Base-by-base conservation (phyloP, 2,797 vertebrate genomes). In the Sebastes trivittatus region DNA sequence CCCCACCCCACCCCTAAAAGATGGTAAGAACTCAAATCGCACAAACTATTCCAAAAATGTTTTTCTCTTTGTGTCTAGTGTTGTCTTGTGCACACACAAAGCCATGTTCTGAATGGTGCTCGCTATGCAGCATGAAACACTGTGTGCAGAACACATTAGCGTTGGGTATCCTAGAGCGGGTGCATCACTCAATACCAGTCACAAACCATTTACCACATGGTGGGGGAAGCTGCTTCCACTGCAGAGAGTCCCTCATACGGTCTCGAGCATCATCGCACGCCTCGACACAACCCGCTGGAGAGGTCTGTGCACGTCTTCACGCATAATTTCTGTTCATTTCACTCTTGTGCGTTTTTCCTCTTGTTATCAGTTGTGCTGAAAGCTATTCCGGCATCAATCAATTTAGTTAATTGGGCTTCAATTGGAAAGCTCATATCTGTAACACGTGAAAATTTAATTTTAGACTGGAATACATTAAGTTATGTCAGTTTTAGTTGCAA, bases 131-230 rank as follows among this genome's bases (percentile, higher is more conserved):
- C 90, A 86, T 87, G 88, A 88, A 87, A 83, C 88, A 82, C 85
- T 86, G 87, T 81, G 86, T 82, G 87, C 85, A 88, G 84, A 93
- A 86, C 84, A 92, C 92, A 93, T 93, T 92, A 92, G 83, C 78
- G 78, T 59, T 78, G 83, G 90, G 83, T 84, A 84, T 93, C 91
- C 83, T 84, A 88, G 85, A 93, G 89, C 84, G 78, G 75, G 75
- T 87, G 84, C 91, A 93, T 95, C 88, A 92, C 87, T 94, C 90
- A 92, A 90, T 89, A 92, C 86, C 81, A 90, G 93, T 92, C 93
- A 94, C 90, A 94, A 93, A 87, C 90, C 91, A 94, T 93, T 94
- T 92, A 92, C 87, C 93, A 90, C 92, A 89, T 87, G 87, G 88
- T 76, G 91, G 80, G 89, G 81, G 83, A 85, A 84, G 87, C 88